These are phyloP conservation scores for Rotaria macrura DNA, from an alignment of 2,888 invertebrate species.

Conservation along the genomic window DNA sequence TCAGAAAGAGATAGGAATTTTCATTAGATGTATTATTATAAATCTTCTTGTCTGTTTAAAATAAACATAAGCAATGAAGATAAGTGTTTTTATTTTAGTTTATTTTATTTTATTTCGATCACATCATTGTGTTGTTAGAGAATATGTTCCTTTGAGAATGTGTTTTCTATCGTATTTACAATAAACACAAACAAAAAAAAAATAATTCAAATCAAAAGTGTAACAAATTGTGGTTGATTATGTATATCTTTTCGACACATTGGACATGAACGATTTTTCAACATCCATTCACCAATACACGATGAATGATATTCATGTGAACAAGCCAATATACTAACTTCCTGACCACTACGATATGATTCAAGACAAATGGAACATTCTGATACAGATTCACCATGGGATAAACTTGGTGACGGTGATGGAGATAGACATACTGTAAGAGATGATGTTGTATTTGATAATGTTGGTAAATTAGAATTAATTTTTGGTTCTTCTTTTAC, in stretches of 20 bases:
- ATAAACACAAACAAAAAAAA: background rate
- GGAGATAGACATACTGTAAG: background rate
- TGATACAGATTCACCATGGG: background rate
- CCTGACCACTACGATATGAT: background rate
- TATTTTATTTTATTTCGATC: background rate
- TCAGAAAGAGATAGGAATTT: background rate
- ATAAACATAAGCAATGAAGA: background rate
- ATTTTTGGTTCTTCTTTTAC: background rate
- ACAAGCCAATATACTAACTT: slow-evolving; percentile 9
- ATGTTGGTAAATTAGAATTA: background rate
- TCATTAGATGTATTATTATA: background rate
- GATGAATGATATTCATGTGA: slow-evolving; percentile 9
- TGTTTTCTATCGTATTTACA: background rate
- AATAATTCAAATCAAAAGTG: background rate
- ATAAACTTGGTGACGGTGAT: background rate
- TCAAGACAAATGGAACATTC: background rate
- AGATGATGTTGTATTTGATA: background rate
- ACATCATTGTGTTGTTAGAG: background rate
- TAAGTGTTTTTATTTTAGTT: background rate
- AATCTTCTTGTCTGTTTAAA: background rate
- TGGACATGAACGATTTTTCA: slow-evolving; percentile 19
- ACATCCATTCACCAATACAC: background rate
- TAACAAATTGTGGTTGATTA: slow-evolving; percentile 14
- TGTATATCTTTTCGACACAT: slow-evolving; percentile 8
- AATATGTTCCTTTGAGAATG: background rate